Percentiles rank a stretch among this genome's conserved stretches.
Evolutionary conservation across 2,797 vertebrate genomes (phyloP).

Genomic region (Phrynocephalus forsythii): DNA sequence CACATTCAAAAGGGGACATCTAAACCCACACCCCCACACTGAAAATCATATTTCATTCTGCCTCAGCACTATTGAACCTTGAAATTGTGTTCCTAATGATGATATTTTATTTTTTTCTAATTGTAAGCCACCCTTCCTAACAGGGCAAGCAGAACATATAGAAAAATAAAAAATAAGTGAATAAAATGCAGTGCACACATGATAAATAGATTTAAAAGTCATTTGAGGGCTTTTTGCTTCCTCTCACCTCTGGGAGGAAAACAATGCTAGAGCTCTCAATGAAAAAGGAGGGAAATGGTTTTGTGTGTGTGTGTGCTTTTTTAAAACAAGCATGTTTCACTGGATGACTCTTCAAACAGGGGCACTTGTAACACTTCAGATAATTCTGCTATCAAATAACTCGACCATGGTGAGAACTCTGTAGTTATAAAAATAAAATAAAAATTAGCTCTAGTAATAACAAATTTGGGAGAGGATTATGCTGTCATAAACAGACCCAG

Average conservation of each 20-base stretch:
- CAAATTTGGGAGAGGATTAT: slow-evolving; percentile 68
- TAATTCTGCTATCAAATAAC: slow-evolving; percentile 40
- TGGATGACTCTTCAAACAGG: slow-evolving; percentile 35
- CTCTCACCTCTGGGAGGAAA: slow-evolving; percentile 17
- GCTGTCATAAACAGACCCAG: slow-evolving; percentile 71
- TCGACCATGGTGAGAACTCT: slow-evolving; percentile 42
- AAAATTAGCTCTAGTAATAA: slow-evolving; percentile 54
- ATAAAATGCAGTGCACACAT: background rate
- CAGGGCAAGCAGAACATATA: background rate
- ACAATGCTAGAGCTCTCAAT: slow-evolving; percentile 32
- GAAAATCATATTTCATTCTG: background rate
- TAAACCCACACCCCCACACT: background rate
- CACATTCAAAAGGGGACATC: background rate
- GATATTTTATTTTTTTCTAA: slow-evolving; percentile 7
- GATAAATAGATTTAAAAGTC: slow-evolving; percentile 16
- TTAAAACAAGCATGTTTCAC: slow-evolving; percentile 39
- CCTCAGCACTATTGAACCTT: background rate
- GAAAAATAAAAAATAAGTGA: background rate
- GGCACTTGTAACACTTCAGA: slow-evolving; percentile 48
- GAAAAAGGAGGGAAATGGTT: background rate
- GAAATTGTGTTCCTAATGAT: background rate
- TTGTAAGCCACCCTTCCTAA: background rate
- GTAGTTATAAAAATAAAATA: slow-evolving; percentile 39
- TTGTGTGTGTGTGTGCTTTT: slow-evolving; percentile 6
- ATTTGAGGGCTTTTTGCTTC: background rate